Evolutionary conservation across 2,113 vertebrate species (phyloP).

Genomic region (Lepisosteus oculatus): DNA sequence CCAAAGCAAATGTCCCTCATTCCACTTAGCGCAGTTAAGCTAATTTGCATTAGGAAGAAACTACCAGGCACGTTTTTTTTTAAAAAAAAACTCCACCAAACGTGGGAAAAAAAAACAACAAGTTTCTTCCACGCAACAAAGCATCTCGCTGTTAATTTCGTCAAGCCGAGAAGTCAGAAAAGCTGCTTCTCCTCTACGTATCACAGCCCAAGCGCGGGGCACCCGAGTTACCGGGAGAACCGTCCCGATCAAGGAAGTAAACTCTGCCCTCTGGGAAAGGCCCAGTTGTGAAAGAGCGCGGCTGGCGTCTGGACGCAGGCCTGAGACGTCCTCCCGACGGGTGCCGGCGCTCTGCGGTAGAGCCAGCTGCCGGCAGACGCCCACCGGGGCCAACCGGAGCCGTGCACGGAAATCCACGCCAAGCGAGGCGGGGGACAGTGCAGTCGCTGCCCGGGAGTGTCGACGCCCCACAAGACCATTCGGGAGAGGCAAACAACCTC

Average conservation of each 20-base stretch:
- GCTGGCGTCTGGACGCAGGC: neutral
- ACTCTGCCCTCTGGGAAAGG: neutral
- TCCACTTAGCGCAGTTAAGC: too few species aligned
- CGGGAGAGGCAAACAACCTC: neutral
- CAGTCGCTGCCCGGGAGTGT: constrained; percentile 16
- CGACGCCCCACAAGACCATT: constrained; percentile 25
- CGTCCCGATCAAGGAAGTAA: constrained; percentile 3
- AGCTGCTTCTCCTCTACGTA: constrained; percentile 16
- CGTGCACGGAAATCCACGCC: neutral
- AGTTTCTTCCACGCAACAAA: constrained; percentile 37
- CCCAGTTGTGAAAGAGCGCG: neutral
- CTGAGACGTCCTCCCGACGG: too few species aligned
- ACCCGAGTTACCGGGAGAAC: constrained; percentile 26
- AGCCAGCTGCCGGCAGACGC: neutral
- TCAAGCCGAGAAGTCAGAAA: constrained; percentile 54
- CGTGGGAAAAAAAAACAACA: constrained; percentile 4
- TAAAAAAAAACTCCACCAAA: constrained; percentile 29
- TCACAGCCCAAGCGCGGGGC: constrained; percentile 51
- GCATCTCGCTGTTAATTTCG: constrained; percentile 50
- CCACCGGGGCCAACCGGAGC: neutral
- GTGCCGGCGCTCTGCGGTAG: neutral
- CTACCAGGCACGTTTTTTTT: too few species aligned
- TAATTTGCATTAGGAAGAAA: too few species aligned
- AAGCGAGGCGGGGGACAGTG: constrained; percentile 27
- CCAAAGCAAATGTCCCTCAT: too few species aligned